phyloP scores from a whole-genome alignment of 1,140 invertebrate genomes.

The Sminthurinus signatus region DNA sequence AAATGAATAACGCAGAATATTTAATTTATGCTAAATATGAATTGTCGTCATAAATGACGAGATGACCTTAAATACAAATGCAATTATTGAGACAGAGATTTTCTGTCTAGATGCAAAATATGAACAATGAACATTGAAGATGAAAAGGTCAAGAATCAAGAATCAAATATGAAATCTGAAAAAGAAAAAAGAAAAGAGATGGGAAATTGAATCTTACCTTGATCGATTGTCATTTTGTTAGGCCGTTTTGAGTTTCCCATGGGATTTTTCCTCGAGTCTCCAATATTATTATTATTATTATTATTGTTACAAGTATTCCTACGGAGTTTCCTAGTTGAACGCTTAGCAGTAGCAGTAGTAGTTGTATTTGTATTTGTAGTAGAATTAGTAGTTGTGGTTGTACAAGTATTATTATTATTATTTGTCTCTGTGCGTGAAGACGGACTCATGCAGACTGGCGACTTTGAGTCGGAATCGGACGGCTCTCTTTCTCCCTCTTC shows the following conservation, averaged over 20 bases:
- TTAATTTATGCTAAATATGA: no score
- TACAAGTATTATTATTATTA: constrained; percentile 18
- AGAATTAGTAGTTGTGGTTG: background rate
- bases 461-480: constrained; percentile 25
- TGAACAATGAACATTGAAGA: background rate
- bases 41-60: no score
- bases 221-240: constrained; percentile 40
- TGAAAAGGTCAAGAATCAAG: background rate
- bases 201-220: constrained; percentile 34
- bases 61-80: no score
- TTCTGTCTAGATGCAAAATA: no score
- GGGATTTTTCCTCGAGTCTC: no score
- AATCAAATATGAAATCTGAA: background rate
- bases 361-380: no score
- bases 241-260: background rate
- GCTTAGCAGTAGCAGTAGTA: background rate
- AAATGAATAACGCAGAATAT: no score
- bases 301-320: no score
- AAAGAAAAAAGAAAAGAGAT: no score
- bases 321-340: no score
- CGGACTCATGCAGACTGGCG: constrained; percentile 30
- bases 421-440: constrained; percentile 21
- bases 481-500: constrained; percentile 1
- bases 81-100: no score
- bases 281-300: no score